Percentiles rank a stretch among this genome's conserved stretches.
phyloP scores from a whole-genome alignment of 2,113 vertebrate species.

The Hypomesus transpacificus region DNA sequence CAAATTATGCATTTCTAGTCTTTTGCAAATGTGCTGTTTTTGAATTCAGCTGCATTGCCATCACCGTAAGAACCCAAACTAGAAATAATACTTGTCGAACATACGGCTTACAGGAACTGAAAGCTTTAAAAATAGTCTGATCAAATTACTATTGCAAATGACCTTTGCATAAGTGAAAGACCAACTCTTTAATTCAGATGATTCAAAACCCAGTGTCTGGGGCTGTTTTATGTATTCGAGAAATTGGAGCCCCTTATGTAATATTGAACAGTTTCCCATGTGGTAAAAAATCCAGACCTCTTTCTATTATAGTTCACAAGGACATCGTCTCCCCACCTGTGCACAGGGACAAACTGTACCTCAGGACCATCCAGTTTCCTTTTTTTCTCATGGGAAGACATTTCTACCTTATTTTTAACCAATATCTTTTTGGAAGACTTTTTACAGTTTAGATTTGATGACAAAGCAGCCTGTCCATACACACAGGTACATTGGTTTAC shows the following conservation, averaged over 20 bases:
- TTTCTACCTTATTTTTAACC: slow-evolving; percentile 1
- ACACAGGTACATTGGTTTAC: slow-evolving; percentile 30
- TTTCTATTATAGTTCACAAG: slow-evolving; percentile 53
- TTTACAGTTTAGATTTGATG: slow-evolving; percentile 28
- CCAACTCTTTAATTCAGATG: slow-evolving; percentile 45
- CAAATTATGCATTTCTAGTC: no score
- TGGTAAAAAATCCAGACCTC: slow-evolving; percentile 64
- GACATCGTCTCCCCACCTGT: slow-evolving; percentile 44
- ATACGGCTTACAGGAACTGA: no score
- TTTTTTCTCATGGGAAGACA: slow-evolving; percentile 26
- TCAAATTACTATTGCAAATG: no score
- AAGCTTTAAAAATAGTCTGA: no score
- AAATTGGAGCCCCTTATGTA: slow-evolving; percentile 66
- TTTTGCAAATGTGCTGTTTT: neutral
- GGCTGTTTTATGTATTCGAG: slow-evolving; percentile 62
- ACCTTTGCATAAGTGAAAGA: no score
- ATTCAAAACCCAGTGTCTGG: slow-evolving; percentile 55
- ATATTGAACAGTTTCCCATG: slow-evolving; percentile 67
- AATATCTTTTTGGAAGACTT: neutral
- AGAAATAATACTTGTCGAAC: no score
- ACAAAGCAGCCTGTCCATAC: slow-evolving; percentile 19
- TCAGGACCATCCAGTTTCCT: slow-evolving; percentile 38
- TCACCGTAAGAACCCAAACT: no score
- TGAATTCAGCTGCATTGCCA: neutral
- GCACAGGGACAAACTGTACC: slow-evolving; percentile 13